Evolutionary conservation across 2,888 invertebrate species (phyloP).

Genomic region (Apodemia duryi): DNA sequence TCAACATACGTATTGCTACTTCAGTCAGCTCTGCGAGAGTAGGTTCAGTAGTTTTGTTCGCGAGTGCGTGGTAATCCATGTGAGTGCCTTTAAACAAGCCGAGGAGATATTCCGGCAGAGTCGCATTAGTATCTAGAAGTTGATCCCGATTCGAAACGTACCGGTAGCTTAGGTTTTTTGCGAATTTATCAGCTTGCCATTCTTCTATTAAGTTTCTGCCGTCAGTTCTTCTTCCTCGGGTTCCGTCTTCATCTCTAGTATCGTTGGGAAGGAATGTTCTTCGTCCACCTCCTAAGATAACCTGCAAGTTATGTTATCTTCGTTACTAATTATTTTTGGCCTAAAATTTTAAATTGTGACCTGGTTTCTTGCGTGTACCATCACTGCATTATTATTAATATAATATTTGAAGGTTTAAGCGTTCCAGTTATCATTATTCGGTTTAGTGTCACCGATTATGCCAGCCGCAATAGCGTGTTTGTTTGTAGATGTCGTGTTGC

Average conservation of each 20-base stretch:
- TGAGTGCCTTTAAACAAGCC: constrained; percentile 82
- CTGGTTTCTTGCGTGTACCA: no score
- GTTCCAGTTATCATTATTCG: no score
- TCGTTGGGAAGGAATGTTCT: constrained; percentile 78
- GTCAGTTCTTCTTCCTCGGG: constrained; percentile 70
- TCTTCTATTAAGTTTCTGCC: constrained; percentile 81
- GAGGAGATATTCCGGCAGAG: constrained; percentile 79
- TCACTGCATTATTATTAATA: no score
- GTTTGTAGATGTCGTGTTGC: no score
- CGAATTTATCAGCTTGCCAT: constrained; percentile 77
- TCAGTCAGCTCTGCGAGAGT: constrained; percentile 47
- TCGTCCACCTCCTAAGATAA: constrained; percentile 87
- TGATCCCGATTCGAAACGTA: constrained; percentile 81
- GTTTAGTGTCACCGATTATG: no score
- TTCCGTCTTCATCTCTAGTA: constrained; percentile 68
- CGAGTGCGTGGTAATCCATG: constrained; percentile 82
- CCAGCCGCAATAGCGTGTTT: no score
- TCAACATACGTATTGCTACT: constrained; percentile 82
- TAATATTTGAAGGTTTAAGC: no score
- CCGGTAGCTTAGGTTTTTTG: constrained; percentile 45
- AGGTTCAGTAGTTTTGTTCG: constrained; percentile 39
- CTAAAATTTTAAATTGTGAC: no score
- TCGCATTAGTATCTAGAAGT: constrained; percentile 53
- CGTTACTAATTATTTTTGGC: neutral
- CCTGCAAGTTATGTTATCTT: constrained; percentile 48